Evolutionary conservation across 2,113 vertebrate genomes (phyloP).

Genomic region (Nibea albiflora): DNA sequence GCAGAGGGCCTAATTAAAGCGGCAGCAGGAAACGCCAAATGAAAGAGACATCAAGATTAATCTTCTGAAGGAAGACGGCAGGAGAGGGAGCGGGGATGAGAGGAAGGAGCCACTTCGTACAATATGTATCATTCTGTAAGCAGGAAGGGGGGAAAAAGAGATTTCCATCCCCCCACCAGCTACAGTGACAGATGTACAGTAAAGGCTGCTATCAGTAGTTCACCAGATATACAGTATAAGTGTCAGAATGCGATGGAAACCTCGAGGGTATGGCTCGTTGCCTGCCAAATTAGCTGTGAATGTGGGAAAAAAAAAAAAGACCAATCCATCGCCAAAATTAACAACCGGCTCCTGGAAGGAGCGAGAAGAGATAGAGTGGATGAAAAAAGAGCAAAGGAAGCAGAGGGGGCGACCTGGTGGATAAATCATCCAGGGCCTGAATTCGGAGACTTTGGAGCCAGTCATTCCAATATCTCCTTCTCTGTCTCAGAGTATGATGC

Average conservation of each 20-base stretch:
- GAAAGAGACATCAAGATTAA: slow-evolving; percentile 48
- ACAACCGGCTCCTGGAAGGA: neutral
- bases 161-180: slow-evolving; percentile 5
- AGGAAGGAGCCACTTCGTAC: slow-evolving; percentile 11
- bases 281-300: slow-evolving; percentile 27
- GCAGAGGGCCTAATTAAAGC: slow-evolving; percentile 38
- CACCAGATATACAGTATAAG: neutral
- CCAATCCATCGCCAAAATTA: neutral
- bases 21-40: slow-evolving; percentile 47
- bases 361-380: neutral
- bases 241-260: neutral
- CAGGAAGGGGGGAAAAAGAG: neutral
- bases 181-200: slow-evolving; percentile 42
- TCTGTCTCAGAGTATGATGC: neutral
- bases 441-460: neutral
- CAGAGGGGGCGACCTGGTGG: neutral
- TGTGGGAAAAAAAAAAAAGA: neutral
- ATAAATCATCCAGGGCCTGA: neutral
- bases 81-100: slow-evolving; percentile 2
- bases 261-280: neutral
- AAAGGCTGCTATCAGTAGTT: slow-evolving; percentile 15
- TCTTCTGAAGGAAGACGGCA: slow-evolving; percentile 25
- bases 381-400: neutral
- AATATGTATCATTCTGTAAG: slow-evolving; percentile 40
- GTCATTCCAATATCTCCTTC: neutral